A percentile compares a stretch with the other conserved stretches of the same genome.
phyloP scores from a whole-genome alignment of 1,140 invertebrate genomes.

The Diabrotica virgifera region DNA sequence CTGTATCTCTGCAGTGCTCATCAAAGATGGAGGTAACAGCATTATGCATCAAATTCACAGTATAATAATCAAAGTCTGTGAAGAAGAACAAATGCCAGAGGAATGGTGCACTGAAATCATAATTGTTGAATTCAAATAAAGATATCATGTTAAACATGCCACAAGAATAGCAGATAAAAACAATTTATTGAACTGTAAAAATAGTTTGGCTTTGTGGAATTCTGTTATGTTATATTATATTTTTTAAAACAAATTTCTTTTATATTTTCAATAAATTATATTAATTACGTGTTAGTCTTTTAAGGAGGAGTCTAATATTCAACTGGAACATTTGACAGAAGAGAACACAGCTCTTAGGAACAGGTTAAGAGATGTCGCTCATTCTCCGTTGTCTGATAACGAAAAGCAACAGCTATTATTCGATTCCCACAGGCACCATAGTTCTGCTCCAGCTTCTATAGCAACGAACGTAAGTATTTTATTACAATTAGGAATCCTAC shows the following conservation, averaged over 20 bases:
- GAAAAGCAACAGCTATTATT: constrained; percentile 74
- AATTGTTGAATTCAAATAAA: no score
- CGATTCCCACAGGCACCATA: constrained; percentile 62
- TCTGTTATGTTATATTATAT: neutral
- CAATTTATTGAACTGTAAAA: no score
- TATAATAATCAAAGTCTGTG: no score
- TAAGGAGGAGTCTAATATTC: constrained; percentile 59
- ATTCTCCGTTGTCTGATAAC: constrained; percentile 76
- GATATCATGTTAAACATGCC: no score
- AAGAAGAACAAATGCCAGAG: no score
- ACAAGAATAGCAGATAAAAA: no score
- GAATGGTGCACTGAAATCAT: no score
- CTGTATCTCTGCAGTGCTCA: no score
- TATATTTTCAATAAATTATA: neutral
- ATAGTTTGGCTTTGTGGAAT: no score
- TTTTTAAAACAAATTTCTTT: neutral
- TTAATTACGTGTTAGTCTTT: constrained; percentile 31
- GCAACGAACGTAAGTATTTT: constrained; percentile 44
- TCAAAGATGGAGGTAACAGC: no score
- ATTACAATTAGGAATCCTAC: neutral
- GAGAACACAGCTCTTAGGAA: constrained; percentile 72
- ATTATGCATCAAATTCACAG: no score
- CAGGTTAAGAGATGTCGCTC: constrained; percentile 70
- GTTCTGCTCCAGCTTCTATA: constrained; percentile 62
- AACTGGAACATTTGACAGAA: constrained; percentile 65